Evolutionary conservation across 1,140 invertebrate genomes (phyloP).

Genomic region (Manduca sexta): DNA sequence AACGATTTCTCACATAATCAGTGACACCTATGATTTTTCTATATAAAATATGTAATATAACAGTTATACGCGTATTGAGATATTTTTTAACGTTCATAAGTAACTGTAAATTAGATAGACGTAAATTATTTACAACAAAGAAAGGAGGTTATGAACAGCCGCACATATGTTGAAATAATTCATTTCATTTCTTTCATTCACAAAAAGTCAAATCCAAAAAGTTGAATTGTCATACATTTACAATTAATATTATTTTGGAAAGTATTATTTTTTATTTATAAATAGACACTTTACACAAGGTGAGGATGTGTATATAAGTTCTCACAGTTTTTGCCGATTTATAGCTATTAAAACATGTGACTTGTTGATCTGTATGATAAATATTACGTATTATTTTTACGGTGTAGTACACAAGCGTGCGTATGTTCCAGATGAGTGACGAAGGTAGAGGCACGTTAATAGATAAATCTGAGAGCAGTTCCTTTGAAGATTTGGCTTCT

Average conservation of each 20-base stretch:
- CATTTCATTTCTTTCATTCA: constrained; percentile 14
- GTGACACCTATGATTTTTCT: too few species aligned
- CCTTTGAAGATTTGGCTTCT: constrained; percentile 67
- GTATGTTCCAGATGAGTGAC: constrained; percentile 56
- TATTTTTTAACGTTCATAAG: too few species aligned
- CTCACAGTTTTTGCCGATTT: neutral
- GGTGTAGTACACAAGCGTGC: constrained; percentile 32
- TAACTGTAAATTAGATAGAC: too few species aligned
- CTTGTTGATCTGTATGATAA: constrained; percentile 12
- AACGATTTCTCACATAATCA: too few species aligned
- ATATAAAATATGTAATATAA: too few species aligned
- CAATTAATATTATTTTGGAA: constrained; percentile 18
- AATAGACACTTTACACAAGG: constrained; percentile 3
- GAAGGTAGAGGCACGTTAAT: constrained; percentile 55
- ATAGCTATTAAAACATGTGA: neutral
- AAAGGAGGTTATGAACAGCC: neutral
- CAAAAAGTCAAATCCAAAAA: constrained; percentile 49
- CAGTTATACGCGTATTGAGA: too few species aligned
- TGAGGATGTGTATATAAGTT: constrained; percentile 5
- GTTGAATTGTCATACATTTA: constrained; percentile 50
- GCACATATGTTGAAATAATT: constrained; percentile 2
- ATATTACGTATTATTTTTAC: constrained; percentile 51
- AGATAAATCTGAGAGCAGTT: constrained; percentile 70
- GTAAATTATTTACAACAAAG: too few species aligned
- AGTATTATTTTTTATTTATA: constrained; percentile 3